These are phyloP conservation scores for Drosophila pullipes DNA, from an alignment of 2,888 invertebrate genomes.

Conservation along the genomic window DNA sequence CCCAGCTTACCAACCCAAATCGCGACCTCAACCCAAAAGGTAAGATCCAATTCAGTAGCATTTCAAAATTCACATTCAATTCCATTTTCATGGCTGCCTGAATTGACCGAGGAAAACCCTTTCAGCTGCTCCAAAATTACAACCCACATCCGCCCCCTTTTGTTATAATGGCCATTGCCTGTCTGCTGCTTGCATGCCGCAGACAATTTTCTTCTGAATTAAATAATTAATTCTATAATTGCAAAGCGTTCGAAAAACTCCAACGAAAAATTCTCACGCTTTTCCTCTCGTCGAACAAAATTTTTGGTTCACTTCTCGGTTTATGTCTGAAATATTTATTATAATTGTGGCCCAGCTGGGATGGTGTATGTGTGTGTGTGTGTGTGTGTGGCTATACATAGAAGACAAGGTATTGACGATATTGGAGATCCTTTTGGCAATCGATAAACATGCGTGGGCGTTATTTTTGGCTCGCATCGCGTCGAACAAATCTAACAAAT, in stretches of 20 bases:
- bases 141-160: neutral
- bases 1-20: neutral
- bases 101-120: slow-evolving; percentile 12
- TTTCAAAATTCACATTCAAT: slow-evolving; percentile 16
- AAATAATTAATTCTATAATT: slow-evolving; percentile 79
- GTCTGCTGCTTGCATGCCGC: slow-evolving; percentile 63
- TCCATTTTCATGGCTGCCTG: slow-evolving; percentile 20
- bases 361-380: neutral
- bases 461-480: slow-evolving; percentile 40
- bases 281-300: slow-evolving; percentile 31
- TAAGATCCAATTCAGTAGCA: neutral
- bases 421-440: slow-evolving; percentile 42
- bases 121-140: neutral
- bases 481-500: slow-evolving; percentile 59
- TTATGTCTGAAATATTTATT: slow-evolving; percentile 70
- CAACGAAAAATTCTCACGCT: slow-evolving; percentile 74
- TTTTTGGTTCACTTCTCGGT: neutral
- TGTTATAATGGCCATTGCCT: slow-evolving; percentile 25
- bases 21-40: neutral
- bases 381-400: slow-evolving; percentile 43
- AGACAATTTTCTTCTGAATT: slow-evolving; percentile 71
- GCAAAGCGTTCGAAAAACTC: slow-evolving; percentile 49
- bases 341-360: slow-evolving; percentile 61
- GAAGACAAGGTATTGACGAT: slow-evolving; percentile 3
- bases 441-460: slow-evolving; percentile 50